phyloP scores from a whole-genome alignment of 2,888 invertebrate species.

The Erebia ligea region DNA sequence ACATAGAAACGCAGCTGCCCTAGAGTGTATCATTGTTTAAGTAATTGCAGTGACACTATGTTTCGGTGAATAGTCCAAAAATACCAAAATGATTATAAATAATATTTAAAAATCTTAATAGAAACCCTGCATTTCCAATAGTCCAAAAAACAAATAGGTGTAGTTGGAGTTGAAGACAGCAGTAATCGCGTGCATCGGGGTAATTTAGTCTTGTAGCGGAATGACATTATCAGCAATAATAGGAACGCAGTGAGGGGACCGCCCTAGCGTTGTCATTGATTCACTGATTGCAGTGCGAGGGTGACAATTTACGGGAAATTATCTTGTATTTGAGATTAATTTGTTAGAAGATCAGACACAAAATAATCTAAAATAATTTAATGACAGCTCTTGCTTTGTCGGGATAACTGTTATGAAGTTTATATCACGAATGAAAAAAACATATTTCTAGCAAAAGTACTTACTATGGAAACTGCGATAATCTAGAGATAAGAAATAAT shows the following conservation, averaged over 20 bases:
- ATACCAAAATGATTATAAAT: too few species aligned
- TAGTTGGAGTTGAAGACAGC: conserved; percentile 43
- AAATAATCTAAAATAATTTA: neutral
- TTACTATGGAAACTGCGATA: too few species aligned
- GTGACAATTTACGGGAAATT: conserved; percentile 45
- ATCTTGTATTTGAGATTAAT: conserved; percentile 10
- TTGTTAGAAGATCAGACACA: neutral
- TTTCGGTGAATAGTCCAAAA: too few species aligned
- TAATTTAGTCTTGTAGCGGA: conserved; percentile 51
- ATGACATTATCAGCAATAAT: conserved; percentile 65
- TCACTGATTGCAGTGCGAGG: conserved; percentile 63
- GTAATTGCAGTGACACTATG: too few species aligned
- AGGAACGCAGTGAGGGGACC: conserved; percentile 56
- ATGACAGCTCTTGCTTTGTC: neutral
- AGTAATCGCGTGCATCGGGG: conserved; percentile 60
- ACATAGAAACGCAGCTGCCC: too few species aligned
- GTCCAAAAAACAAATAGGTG: conserved; percentile 2
- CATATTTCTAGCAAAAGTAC: too few species aligned
- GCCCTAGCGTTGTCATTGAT: conserved; percentile 64
- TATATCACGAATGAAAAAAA: neutral
- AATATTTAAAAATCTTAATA: too few species aligned
- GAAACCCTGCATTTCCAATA: neutral
- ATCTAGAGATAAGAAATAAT: too few species aligned
- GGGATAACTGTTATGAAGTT: too few species aligned
- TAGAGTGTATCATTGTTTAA: too few species aligned